Evolutionary conservation across 2,113 vertebrate species (phyloP), one percentile per base, ranked within the genome.

Genomic region (Centropus bengalensis): DNA sequence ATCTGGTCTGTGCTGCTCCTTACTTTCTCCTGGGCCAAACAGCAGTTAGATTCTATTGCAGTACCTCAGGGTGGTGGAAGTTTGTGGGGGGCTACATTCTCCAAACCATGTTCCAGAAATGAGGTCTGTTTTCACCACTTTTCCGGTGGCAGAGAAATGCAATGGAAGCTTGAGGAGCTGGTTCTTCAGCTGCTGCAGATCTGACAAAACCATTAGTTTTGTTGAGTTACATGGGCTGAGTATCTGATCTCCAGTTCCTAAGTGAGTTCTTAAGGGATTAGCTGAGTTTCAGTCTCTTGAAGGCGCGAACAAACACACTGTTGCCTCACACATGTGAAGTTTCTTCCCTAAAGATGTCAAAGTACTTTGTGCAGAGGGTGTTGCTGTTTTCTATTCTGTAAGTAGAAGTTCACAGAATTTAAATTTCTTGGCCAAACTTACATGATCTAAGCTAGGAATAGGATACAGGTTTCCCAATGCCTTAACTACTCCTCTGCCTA

Each of bases 241-340:
- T 63, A 62, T 71, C 47, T 91, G 68, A 81, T 88, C 69, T 88
- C 44, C 67, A 54, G 73, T 88, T 93, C 88, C 36, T 86, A 26
- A 56, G 33, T 71, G 79, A 86, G 93, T 62, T 93, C 86, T 91
- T 89, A 86, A 86, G 76, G 93, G 90, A 96, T 95, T 94, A 93
- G 44, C 73, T 38, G 92, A 90, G 82, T 93, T 95, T 94, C 91
- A 93, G 88, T 82, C 86, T 94, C 60, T 68, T 52, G 54, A 88
- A 90, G 76, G 69, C 62, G 40, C 15, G 16, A 85, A 82, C 77
- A 96, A 96, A 91, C 84, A 73, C 75, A 67, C 56, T 68, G 56
- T 91, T 93, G 77, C 86, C 66, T 95, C 91, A 97, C 68, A 85
- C 59, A 54, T 0, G 3, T 81, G 60, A 89, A 83, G 56, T 88